Base-by-base conservation (phyloP, 2,113 vertebrate genomes). In the Aramus guarauna region DNA sequence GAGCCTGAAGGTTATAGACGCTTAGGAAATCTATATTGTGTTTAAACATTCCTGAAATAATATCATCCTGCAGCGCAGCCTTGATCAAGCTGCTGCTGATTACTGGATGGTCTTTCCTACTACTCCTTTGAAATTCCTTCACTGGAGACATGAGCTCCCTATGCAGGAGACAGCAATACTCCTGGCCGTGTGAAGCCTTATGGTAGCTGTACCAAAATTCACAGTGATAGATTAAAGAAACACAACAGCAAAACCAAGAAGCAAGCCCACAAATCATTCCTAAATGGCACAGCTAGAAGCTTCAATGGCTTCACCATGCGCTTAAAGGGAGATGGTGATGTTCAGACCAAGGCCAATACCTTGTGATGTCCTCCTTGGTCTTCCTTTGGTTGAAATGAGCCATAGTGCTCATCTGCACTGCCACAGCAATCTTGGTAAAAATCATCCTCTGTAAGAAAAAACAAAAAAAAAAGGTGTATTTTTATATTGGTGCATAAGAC, bases 311-410 rank as follows among this genome's bases (percentile, higher is more conserved):
- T 85, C 47, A 52, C 18, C 4, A 0, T 74, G 79, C 23, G 22
- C 55, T 96, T 94, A 78, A 93, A 95, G 41, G 15, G 77, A 96
- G 86, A 87, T 64, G 74, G 84, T 96, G 75, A 82, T 26, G 30
- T 94, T 37, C 59, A 94, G 66, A 95, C 78, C 94, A 97, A 96
- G 74, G 79, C 69, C 81, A 84, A 97, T 98, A 99, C 99, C 99
- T 99, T 98, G 85, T 81, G 84, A 63, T 94, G 86, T 56, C 78
- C 95, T 96, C 82, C 98, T 92, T 92, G 88, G 66, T 96, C 96
- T 96, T 98, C 97, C 97, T 98, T 98, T 62, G 79, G 95, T 59
- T 69, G 24, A 71, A 75, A 76, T 0, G 39, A 96, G 76, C 92
- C 87, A 37, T 76, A 86, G 62, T 88, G 94, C 29, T 78, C 95